Base-by-base conservation (phyloP, 2,113 vertebrate species). In the Gymnocephalus cernua region DNA sequence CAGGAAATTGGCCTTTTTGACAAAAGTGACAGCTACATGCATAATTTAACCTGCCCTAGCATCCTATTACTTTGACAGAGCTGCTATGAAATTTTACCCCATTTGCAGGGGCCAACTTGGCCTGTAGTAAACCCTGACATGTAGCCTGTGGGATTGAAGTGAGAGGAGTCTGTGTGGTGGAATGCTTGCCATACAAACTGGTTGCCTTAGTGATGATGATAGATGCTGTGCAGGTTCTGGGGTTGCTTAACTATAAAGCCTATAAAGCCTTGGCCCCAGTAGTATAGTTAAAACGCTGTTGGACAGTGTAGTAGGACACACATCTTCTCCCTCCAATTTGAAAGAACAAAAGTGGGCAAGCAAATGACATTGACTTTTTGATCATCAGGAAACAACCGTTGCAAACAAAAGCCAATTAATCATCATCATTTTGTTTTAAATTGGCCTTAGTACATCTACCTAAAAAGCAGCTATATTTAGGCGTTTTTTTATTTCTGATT, bases 11-110 rank as follows among this genome's bases (percentile, higher is more conserved):
- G 45, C 32, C 0, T n/a, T 63, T 72, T 57, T 45, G 29, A 74
- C n/a, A 13, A 63, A 47, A 50, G 15, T 67, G 12, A 75, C 48
- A 64, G 54, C 57, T 56, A 3, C 23, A 21, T 87, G 35, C 75
- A 79, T 87, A 58, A 86, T 88, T 80, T 3, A 90, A 76, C 1
- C 8, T 1, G 1, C 9, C 4, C 21, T 0, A 54, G 73, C 67
- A 74, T 79, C 67, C 32, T 76, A 73, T 83, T 79, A 64, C 82
- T 86, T 44, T 86, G 3, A 45, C 48, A 77, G 63, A 69, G 69
- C 45, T 64, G 47, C 80, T 81, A 59, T 88, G 73, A 80, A 64
- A 88, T 77, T 0, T 63, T 61, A 78, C 38, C 50, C 64, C 11
- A 61, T 64, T 27, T 75, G 64, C 38, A 68, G 57, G 64, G 63